A percentile compares a stretch with the other conserved stretches of the same genome.
Evolutionary conservation across 2,797 vertebrate genomes (phyloP).

Genomic region (Limnodromus scolopaceus): DNA sequence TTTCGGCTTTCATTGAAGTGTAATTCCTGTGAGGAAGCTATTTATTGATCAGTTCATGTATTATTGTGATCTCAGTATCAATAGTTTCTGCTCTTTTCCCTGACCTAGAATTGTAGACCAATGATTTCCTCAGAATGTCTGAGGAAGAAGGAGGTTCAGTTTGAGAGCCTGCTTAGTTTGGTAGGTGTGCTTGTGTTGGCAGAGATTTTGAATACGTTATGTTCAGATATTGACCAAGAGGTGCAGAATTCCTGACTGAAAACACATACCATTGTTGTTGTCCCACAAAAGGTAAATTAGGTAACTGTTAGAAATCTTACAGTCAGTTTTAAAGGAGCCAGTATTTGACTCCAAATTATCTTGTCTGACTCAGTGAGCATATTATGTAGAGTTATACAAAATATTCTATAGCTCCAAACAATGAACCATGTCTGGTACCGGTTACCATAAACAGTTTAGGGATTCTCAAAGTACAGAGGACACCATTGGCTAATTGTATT

Average conservation of each 20-base stretch:
- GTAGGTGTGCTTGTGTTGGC: background rate
- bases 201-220: background rate
- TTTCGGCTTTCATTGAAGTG: background rate
- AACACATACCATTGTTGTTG: accelerated
- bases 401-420: background rate
- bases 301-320: background rate
- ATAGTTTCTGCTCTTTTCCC: background rate
- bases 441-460: background rate
- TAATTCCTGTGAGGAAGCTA: background rate
- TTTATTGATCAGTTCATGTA: background rate
- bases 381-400: background rate
- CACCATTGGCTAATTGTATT: background rate
- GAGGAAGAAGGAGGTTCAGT: background rate
- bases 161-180: background rate
- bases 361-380: background rate
- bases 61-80: background rate
- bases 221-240: background rate
- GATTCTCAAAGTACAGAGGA: background rate
- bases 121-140: background rate
- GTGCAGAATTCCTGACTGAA: background rate
- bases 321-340: background rate
- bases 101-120: background rate
- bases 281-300: background rate
- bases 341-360: background rate
- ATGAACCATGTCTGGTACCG: background rate